phyloP scores from a whole-genome alignment of 1,140 invertebrate genomes.

The Lerema accius region DNA sequence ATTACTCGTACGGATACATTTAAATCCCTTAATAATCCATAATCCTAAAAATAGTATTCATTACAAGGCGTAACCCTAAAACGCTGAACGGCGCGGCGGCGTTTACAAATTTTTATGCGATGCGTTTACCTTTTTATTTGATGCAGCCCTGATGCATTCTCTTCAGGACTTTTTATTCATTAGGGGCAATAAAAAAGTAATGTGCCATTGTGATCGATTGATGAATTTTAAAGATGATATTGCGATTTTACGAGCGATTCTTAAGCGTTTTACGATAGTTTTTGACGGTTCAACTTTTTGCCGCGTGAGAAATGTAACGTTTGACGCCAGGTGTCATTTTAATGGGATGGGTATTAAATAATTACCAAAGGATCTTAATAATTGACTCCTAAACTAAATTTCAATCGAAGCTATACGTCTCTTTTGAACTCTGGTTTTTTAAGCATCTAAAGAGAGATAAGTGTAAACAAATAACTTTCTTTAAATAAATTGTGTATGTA shows the following conservation, averaged over 20 bases:
- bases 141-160: slow-evolving; percentile 55
- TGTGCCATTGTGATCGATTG: slow-evolving; percentile 72
- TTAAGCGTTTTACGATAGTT: slow-evolving; percentile 60
- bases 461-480: too few relatives aligned
- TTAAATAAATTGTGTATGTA: too few relatives aligned
- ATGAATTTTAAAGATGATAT: slow-evolving; percentile 79
- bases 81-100: slow-evolving; percentile 51
- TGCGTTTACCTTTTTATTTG: slow-evolving; percentile 72
- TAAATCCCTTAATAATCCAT: neutral
- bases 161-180: slow-evolving; percentile 68
- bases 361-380: neutral
- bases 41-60: neutral
- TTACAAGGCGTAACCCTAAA: slow-evolving; percentile 7
- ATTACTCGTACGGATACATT: too few relatives aligned
- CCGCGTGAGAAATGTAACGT: slow-evolving; percentile 62
- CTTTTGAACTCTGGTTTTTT: too few relatives aligned
- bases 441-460: too few relatives aligned
- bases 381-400: too few relatives aligned
- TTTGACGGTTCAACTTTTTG: slow-evolving; percentile 50
- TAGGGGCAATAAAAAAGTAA: slow-evolving; percentile 79
- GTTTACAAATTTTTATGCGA: slow-evolving; percentile 80
- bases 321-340: slow-evolving; percentile 51
- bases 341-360: slow-evolving; percentile 6
- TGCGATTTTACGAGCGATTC: slow-evolving; percentile 75
- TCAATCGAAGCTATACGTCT: too few relatives aligned